Evolutionary conservation across 2,113 vertebrate species (phyloP), one percentile per base, ranked within the genome.

Genomic region (Salvelinus alpinus): DNA sequence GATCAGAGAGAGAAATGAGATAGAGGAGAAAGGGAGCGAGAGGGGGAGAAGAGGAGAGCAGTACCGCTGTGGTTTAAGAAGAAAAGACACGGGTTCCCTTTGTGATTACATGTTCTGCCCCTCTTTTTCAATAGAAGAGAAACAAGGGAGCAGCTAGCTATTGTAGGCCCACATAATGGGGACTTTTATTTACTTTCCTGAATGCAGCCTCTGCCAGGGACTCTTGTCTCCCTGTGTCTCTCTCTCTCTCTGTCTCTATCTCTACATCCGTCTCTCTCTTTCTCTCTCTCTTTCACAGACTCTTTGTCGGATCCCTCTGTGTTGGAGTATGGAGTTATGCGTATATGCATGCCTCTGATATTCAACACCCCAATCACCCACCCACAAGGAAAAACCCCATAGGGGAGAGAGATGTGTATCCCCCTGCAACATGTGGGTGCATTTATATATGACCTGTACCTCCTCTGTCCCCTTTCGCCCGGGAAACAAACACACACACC

Each of bases 101-200:
- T 84, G 85, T 91, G 88, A 91, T 92, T 83, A 72, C 85, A 86
- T 92, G 88, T 91, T 91, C 90, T 84, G 86, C 87, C 89, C 87
- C 87, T 91, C 86, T 88, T 88, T 90, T 84, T 88, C 86, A 88
- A 88, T 82, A 88, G 64, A 60, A 79, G 74, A 79, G 82, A 88
- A 83, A 90, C 87, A 91, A 91, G 88, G 88, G 89, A 89, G 86
- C 86, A 86, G 88, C 88, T 89, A 91, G 90, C 91, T 90, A 90
- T 86, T 90, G 88, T 82, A 89, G 88, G 75, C 84, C 80, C 84
- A 89, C 89, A 91, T 88, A 89, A 92, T 91, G 88, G 88, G 81
- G 87, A 91, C 91, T 90, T 89, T 91, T 88, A 92, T 91, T 91
- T 90, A 90, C 91, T 92, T 85, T 86, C 72, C 7, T 83, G 84